Evolutionary conservation across 2,797 vertebrate species (phyloP).

Genomic region (Sciurus vulgaris): DNA sequence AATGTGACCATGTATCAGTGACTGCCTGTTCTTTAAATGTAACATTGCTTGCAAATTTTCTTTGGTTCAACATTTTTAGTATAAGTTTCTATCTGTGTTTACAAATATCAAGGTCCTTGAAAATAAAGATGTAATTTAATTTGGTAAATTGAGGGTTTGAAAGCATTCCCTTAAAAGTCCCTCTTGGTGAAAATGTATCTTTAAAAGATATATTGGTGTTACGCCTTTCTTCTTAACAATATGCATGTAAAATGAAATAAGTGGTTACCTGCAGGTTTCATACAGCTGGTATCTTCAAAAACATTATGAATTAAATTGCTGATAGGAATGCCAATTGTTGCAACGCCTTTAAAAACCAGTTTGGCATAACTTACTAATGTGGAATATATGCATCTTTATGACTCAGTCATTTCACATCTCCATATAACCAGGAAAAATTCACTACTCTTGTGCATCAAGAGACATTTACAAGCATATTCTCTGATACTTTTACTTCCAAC

Average conservation of each 20-base stretch:
- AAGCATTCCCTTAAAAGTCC: slow-evolving; percentile 70
- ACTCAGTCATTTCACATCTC: background rate
- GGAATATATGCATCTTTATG: background rate
- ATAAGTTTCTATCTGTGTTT: background rate
- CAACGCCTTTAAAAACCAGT: background rate
- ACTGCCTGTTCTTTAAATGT: slow-evolving; percentile 56
- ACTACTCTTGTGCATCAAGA: background rate
- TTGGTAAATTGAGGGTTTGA: slow-evolving; percentile 40
- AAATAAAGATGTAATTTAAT: slow-evolving; percentile 61
- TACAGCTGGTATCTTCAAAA: background rate
- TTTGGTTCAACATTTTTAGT: slow-evolving; percentile 69
- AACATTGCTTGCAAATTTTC: slow-evolving; percentile 56
- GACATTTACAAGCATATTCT: background rate
- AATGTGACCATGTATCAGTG: slow-evolving; percentile 58
- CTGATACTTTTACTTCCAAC: background rate
- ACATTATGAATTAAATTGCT: background rate
- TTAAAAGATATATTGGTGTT: background rate
- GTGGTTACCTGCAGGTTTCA: background rate
- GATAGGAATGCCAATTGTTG: background rate
- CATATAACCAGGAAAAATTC: background rate
- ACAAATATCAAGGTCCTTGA: slow-evolving; percentile 37
- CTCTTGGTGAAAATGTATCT: slow-evolving; percentile 1
- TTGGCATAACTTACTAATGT: background rate
- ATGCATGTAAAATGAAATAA: background rate
- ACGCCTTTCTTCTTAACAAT: background rate